A percentile compares a stretch with the other conserved stretches of the same genome.
Conservation (phyloP, 2,113 vertebrate species). For the Apteryx owenii region DNA sequence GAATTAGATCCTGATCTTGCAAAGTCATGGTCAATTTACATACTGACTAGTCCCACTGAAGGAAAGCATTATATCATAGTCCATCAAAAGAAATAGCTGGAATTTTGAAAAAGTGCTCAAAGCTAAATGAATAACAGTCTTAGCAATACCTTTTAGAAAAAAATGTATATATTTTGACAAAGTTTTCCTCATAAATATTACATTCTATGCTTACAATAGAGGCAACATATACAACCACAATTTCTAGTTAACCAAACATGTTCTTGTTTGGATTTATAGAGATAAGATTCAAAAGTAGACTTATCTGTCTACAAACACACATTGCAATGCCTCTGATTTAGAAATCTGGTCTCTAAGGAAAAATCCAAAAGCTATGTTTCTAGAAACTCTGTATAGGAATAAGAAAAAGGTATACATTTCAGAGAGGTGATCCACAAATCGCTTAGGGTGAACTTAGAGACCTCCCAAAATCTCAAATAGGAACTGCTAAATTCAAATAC, state of each 20-base stretch:
- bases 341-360: background rate
- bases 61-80: background rate
- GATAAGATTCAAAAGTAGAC: background rate
- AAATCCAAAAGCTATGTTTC: background rate
- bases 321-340: background rate
- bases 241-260: background rate
- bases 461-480: background rate
- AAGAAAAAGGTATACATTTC: background rate
- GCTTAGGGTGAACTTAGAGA: background rate
- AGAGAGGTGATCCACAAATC: background rate
- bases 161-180: background rate
- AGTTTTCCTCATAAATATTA: background rate
- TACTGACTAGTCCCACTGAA: background rate
- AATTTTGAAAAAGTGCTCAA: background rate
- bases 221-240: background rate
- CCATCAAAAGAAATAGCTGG: background rate
- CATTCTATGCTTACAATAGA: background rate
- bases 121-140: background rate
- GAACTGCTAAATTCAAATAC: rapidly evolving
- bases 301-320: background rate
- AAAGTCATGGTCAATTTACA: background rate
- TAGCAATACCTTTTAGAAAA: background rate
- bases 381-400: background rate
- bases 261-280: background rate
- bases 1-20: background rate